These are phyloP conservation scores for Brachypterus glaber DNA, from an alignment of 2,888 invertebrate species.

Conservation along the genomic window DNA sequence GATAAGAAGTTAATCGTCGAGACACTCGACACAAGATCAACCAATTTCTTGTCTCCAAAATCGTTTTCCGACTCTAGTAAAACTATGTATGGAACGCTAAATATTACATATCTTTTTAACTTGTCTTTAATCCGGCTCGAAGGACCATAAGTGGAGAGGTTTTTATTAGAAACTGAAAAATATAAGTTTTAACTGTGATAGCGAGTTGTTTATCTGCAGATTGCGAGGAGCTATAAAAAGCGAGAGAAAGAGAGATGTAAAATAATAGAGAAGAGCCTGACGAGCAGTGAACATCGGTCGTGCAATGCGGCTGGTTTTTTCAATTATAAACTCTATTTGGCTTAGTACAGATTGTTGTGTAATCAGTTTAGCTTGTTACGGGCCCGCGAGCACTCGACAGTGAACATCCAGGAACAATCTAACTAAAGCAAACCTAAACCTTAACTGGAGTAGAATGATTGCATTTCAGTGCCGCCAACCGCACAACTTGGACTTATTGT, in stretches of 20 bases:
- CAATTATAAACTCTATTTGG: slow-evolving; percentile 46
- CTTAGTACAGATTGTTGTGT: slow-evolving; percentile 45
- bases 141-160: too few relatives aligned
- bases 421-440: slow-evolving; percentile 44
- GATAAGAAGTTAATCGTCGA: too few relatives aligned
- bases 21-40: too few relatives aligned
- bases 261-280: not conserved
- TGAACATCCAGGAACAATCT: slow-evolving; percentile 42
- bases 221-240: slow-evolving; percentile 13
- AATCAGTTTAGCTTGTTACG: slow-evolving; percentile 44
- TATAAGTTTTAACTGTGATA: too few relatives aligned
- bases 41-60: too few relatives aligned
- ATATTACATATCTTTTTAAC: too few relatives aligned
- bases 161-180: too few relatives aligned
- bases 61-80: too few relatives aligned
- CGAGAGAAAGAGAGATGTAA: slow-evolving; percentile 19
- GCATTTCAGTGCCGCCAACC: slow-evolving; percentile 38
- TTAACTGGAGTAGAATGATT: slow-evolving; percentile 45
- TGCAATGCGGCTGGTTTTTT: slow-evolving; percentile 38
- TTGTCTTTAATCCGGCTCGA: too few relatives aligned
- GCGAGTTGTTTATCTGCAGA: not conserved
- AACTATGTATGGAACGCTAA: too few relatives aligned
- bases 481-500: too few relatives aligned
- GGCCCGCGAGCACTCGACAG: slow-evolving; percentile 41
- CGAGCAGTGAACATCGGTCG: slow-evolving; percentile 13